Evolutionary conservation across 2,888 invertebrate species (phyloP).

Genomic region (Andrena minutula): DNA sequence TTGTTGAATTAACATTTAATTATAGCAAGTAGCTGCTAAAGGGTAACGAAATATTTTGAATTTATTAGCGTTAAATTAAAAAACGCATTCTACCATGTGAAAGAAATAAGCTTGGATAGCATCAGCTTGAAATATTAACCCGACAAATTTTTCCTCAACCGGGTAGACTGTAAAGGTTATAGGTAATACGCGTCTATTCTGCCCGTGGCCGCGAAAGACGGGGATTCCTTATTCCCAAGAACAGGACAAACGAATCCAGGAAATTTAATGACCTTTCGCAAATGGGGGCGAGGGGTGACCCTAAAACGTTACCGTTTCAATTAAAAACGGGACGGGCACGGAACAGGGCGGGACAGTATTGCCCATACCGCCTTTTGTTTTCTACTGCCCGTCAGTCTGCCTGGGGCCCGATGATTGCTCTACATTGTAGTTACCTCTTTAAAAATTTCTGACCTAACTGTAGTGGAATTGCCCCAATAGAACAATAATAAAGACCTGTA

Average conservation of each 20-base stretch:
- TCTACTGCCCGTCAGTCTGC: neutral
- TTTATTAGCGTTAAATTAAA: no score
- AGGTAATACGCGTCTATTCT: neutral
- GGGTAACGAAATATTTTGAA: no score
- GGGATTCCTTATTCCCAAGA: neutral
- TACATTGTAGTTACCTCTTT: slow-evolving; percentile 71
- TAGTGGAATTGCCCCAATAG: slow-evolving; percentile 70
- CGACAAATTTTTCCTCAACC: neutral
- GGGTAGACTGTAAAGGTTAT: neutral
- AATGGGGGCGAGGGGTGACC: slow-evolving; percentile 1
- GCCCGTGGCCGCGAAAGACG: neutral
- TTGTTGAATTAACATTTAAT: no score
- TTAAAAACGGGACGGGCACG: slow-evolving; percentile 37
- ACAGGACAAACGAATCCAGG: slow-evolving; percentile 1
- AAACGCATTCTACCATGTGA: neutral
- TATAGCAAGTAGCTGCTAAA: no score
- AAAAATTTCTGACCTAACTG: slow-evolving; percentile 69
- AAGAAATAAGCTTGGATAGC: neutral
- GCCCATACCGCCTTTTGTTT: neutral
- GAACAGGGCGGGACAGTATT: neutral
- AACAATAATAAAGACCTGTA: slow-evolving; percentile 68
- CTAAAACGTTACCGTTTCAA: slow-evolving; percentile 68
- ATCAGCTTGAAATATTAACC: neutral
- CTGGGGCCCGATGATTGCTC: slow-evolving; percentile 66
- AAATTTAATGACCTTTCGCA: neutral